phyloP scores from a whole-genome alignment of 2,113 vertebrate species.

The Athene cunicularia region DNA sequence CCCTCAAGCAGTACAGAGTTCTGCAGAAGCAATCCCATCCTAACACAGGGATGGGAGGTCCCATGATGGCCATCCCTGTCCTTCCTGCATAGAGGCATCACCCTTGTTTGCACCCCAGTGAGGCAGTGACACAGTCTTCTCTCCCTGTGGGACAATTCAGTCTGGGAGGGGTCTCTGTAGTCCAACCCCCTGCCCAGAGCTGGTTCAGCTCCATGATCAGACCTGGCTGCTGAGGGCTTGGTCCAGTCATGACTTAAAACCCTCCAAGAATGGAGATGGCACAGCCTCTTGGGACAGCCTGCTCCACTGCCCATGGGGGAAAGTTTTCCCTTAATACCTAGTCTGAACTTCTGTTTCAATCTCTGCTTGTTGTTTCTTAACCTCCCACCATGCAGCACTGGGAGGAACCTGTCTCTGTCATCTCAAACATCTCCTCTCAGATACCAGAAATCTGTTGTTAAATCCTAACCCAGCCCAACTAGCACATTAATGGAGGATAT shows the following conservation, averaged over 20 bases:
- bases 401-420: not conserved
- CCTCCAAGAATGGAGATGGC: not conserved
- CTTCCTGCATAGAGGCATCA: accelerated
- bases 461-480: not conserved
- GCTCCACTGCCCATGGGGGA: not conserved
- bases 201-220: not conserved
- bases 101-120: accelerated
- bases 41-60: not conserved
- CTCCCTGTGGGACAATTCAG: not conserved
- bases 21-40: not conserved
- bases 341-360: not conserved
- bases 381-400: accelerated
- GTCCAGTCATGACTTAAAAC: not conserved
- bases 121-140: not conserved
- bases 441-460: not conserved
- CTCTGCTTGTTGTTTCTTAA: not conserved
- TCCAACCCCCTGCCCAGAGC: not conserved
- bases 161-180: not conserved
- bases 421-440: not conserved
- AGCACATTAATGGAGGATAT: not conserved
- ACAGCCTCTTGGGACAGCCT: not conserved
- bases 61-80: not conserved
- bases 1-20: not conserved
- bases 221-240: not conserved
- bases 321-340: not conserved